Evolutionary conservation across 2,113 vertebrate species (phyloP), one percentile per base, ranked within the genome.

Genomic region (Odontophorus gujanensis): DNA sequence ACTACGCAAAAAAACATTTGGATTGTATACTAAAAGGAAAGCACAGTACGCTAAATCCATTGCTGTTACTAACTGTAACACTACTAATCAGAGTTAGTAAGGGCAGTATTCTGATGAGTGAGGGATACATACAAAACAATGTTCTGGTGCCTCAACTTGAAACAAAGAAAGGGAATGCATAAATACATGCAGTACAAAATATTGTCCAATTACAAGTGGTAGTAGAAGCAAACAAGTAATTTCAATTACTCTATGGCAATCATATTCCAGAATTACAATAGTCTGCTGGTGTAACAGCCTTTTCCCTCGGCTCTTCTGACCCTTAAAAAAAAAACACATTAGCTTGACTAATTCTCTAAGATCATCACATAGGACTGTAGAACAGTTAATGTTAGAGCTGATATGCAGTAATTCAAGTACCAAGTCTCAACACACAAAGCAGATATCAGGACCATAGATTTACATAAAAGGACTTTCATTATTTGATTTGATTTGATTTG

Each of bases 361-460:
- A 75, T 94, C 79, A 61, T 83, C 81, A 74, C 62, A 81, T 73
- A 93, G 59, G 85, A 59, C 19, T 66, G 67, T 0, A 82, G 32
- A 72, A 38, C 77, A 59, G n/a, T 96, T 98, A 98, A 99, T 96
- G 99, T 98, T 97, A 36, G 25, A 76, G 8, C 3, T 51, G 5
- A 58, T 62, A 38, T 55, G 12, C 8, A 81, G 8, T n/a, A 85
- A 78, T 79, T 84, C 28, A 77, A 67, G 59, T 59, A 50, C 2
- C 18, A 75, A 0, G 50, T 75, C 6, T 63, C n/a, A 55, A 26
- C 16, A 32, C 3, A 26, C 6, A 72, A 51, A 47, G 3, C 3
- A 65, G 34, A 85, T 45, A 1, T 45, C 43, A 57, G 34, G 43
- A 48, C 9, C 7, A 28, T 9, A 58, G 24, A 50, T 40, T 42